Base-by-base conservation (phyloP, 2,888 invertebrate genomes). In the Synergus gifuensis region DNA sequence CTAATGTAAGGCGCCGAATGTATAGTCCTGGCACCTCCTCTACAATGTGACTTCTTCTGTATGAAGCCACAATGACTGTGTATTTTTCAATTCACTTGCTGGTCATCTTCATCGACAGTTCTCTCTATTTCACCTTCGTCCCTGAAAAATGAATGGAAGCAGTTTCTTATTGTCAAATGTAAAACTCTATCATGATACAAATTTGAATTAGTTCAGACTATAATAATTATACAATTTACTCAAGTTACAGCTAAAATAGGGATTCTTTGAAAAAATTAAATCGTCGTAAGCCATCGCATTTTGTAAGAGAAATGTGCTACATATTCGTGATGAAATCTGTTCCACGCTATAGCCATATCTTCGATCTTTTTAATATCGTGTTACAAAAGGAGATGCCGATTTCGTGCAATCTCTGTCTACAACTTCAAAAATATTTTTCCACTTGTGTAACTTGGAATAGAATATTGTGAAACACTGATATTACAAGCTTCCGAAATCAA, bases 21-120 rank as follows among this genome's bases (percentile, higher is more conserved):
- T 90, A 90, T 66, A 91, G 90, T 79, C 91, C 91, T 79, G 91
- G 91, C 86, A 91, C 91, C 87, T 91, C 91, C 88, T 91, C 91
- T 86, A 85, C 90, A 79, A 91, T 86, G 85, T 88, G 90, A 87
- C 88, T 88, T 86, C 90, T 88, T 83, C 90, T 90, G 87, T 89
- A 89, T 83, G 90, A 89, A 89, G 91, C 91, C 91, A 91, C 90
- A 86, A 87, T 90, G 87, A 63, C n/a, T n/a, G 16, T 5, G 18
- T 69, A 22, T 46, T 22, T 46, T 22, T 46, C 67, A 69, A 44
- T 69, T 46, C 36, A 54, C 46, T 69, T 49, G 8, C 22, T 69
- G 22, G 22, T 69, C 46, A 44, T 22, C 28, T n/a, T 28, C 28
- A 49, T 54, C 36, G 18, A 28, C 8, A 54, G 11, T 46, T 46